Base-by-base conservation (phyloP, 2,797 vertebrate genomes). In the Garrulus glandarius region DNA sequence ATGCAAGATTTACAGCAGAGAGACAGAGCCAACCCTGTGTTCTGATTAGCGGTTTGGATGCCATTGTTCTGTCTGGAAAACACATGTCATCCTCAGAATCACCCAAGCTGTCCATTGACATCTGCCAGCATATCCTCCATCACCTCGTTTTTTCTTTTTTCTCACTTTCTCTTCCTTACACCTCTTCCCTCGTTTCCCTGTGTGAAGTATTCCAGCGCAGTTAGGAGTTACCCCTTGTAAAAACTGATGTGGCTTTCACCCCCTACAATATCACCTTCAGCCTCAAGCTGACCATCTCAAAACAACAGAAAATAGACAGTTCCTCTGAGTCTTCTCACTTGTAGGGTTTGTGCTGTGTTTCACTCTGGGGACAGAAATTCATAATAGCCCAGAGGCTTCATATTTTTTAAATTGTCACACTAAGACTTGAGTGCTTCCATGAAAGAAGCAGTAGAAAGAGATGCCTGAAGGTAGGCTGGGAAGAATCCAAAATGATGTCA, bases 51-150 rank as follows among this genome's bases (percentile, higher is more conserved):
- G 84, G 87, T 91, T 95, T 96, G 93, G 95, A 97, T 96, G 91
- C 93, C 94, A 95, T 96, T 97, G 87, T 96, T 96, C 96, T 97
- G 96, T 95, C 96, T 95, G 93, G 95, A 97, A 97, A 96, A 96
- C 95, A 97, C 95, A 94, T 95, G 94, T 95, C 93, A 95, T 76
- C 94, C 63, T 10, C 91, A 92, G 94, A 97, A 87, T 92, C 93
- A 94, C 95, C 96, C 93, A 96, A 96, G 95, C 92, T 97, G 97
- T 97, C 96, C 91, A 77, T 87, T 96, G 88, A 91, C 94, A 93
- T 93, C 92, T 94, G 94, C 96, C 94, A 95, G 78, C 78, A 83
- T 79, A 95, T 84, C 80, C 85, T 88, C 70, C 92, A 84, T 60
- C 94, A 86, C 70, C 80, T 70, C 47, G 3, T 78, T 93, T 89